phyloP scores from a whole-genome alignment of 1,140 invertebrate genomes.

The Dendroctonus valens region DNA sequence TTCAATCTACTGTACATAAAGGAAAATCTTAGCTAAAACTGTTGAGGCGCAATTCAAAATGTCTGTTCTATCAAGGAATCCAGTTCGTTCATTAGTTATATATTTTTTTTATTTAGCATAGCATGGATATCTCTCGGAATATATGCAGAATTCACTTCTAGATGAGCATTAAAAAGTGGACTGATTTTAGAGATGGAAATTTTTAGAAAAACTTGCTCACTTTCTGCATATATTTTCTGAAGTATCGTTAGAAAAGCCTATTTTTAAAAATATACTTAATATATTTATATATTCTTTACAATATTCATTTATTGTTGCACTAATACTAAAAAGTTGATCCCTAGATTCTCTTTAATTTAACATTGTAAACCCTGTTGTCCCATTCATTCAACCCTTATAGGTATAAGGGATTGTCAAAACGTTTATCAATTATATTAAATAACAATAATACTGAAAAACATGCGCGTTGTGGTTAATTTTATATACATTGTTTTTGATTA shows the following conservation, averaged over 20 bases:
- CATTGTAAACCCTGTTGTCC: constrained; percentile 29
- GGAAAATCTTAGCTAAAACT: no score
- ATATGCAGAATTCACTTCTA: no score
- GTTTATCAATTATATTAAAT: constrained; percentile 29
- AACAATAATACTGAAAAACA: constrained; percentile 33
- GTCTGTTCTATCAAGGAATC: no score
- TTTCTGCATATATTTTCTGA: not conserved
- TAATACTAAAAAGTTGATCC: constrained; percentile 31
- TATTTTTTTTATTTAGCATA: no score
- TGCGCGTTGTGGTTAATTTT: constrained; percentile 4
- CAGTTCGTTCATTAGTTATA: no score
- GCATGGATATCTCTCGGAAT: no score
- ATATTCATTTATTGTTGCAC: constrained; percentile 19
- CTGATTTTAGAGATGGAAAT: no score
- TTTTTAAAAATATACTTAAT: constrained; percentile 24
- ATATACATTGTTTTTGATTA: constrained; percentile 1
- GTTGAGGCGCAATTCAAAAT: no score
- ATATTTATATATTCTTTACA: constrained; percentile 14
- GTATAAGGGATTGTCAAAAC: constrained; percentile 29
- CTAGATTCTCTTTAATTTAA: constrained; percentile 30
- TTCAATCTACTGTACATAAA: not conserved
- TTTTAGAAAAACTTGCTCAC: not conserved
- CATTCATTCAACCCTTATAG: constrained; percentile 26
- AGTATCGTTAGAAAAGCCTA: not conserved
- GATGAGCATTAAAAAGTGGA: no score